Base-by-base conservation (phyloP, 2,797 vertebrate species). In the Lithobates sylvaticus region DNA sequence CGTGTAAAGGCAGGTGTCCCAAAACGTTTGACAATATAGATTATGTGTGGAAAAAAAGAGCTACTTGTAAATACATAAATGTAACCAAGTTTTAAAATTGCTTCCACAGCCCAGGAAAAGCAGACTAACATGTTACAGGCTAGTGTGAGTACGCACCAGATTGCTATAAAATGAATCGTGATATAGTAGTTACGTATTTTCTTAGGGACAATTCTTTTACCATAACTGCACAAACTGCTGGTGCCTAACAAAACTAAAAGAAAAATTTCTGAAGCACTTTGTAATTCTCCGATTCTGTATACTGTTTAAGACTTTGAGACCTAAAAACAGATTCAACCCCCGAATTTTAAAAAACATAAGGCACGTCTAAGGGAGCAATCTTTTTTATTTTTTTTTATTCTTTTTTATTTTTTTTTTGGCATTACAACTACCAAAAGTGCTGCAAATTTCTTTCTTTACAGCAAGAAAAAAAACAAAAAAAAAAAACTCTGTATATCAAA, bases 311-410 rank as follows among this genome's bases (percentile, higher is more conserved):
- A 78, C 47, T 76, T 84, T 65, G 47, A 75, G 42, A 74, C 42
- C 61, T 69, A 23, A 47, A 67, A 75, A 47, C 58, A 69, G 23
- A 80, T 75, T 58, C 15, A 69, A 94, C 94, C 93, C 69, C 93
- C 94, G 89, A 89, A 86, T 92, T 91, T 91, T 89, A 93, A 93
- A 93, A 93, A 93, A 90, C 91, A 90, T 93, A 95, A 94, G 92
- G 94, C 94, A 94, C 94, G 88, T 93, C 92, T 91, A 94, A 64
- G 69, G 75, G 67, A 82, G 74, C 73, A 81, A 82, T 78, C 58
- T 23, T 61, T 61, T 44, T 71, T 69, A 82, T 78, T 86, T 86
- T 86, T 5, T 36, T 36, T 36, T 36, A 6, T 4, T 78, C 58
- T 6, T 23, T 61, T 47, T 65, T 69, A 0, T 36, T 5, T 75